phyloP scores from a whole-genome alignment of 2,888 invertebrate genomes.

The Drosophila pseudotakahashii region DNA sequence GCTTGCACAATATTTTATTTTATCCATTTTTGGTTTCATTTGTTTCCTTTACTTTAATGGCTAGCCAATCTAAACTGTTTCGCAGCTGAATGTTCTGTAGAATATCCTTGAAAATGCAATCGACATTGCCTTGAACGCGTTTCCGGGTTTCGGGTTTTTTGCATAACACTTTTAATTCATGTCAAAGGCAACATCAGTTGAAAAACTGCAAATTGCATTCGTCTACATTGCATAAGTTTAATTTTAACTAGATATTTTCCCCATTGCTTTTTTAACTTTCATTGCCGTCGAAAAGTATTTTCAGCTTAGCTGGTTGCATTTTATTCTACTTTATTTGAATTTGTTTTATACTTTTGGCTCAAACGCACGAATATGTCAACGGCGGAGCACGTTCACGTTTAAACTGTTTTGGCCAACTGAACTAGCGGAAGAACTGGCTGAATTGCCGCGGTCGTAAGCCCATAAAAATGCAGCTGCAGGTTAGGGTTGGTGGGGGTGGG shows the following conservation, averaged over 20 bases:
- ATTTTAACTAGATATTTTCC: constrained; percentile 15
- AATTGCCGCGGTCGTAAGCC: constrained; percentile 59
- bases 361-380: constrained; percentile 17
- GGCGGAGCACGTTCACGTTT: constrained; percentile 51
- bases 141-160: constrained; percentile 54
- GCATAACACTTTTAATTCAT: constrained; percentile 76
- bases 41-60: background rate
- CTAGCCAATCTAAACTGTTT: background rate
- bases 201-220: constrained; percentile 24
- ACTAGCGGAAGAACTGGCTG: constrained; percentile 22
- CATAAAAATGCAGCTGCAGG: constrained; percentile 73
- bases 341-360: constrained; percentile 11
- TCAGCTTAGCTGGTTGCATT: background rate
- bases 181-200: constrained; percentile 48
- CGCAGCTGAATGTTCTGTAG: background rate
- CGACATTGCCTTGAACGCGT: constrained; percentile 11
- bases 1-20: constrained; percentile 4
- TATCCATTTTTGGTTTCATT: background rate
- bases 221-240: constrained; percentile 56
- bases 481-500: constrained; percentile 38
- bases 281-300: background rate
- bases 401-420: constrained; percentile 57
- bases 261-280: background rate
- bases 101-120: constrained; percentile 15
- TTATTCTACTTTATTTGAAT: constrained; percentile 7